Conservation (phyloP, 2,797 vertebrate genomes). For the Enteromius afrohamiltoni region DNA sequence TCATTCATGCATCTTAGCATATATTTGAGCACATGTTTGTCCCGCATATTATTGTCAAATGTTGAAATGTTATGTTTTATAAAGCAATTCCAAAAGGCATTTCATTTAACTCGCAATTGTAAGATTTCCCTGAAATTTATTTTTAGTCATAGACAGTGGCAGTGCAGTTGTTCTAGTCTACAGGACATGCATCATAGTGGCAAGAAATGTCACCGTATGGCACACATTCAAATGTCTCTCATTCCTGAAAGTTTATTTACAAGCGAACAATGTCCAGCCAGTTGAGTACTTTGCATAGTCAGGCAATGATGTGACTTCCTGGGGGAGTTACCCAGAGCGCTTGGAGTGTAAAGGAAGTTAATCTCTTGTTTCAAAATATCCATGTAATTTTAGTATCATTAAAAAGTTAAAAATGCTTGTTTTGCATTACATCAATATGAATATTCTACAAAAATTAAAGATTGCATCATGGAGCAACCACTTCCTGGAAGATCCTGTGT, state of each 20-base stretch:
- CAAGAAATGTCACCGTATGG: background rate
- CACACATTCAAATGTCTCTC: background rate
- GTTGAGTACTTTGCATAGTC: slow-evolving; percentile 12
- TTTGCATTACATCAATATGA: background rate
- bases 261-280: slow-evolving; percentile 1
- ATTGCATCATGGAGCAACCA: background rate
- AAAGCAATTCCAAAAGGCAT: background rate
- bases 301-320: slow-evolving; percentile 36
- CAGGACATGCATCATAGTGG: background rate
- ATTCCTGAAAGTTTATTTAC: slow-evolving; percentile 4
- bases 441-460: background rate
- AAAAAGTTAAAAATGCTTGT: background rate
- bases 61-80: background rate
- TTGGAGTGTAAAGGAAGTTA: background rate
- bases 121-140: background rate
- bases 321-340: background rate
- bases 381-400: background rate
- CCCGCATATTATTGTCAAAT: background rate
- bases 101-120: background rate
- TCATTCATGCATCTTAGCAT: background rate
- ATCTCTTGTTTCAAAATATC: background rate
- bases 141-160: background rate
- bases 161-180: background rate
- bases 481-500: slow-evolving; percentile 42
- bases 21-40: background rate